Evolutionary conservation across 2,113 vertebrate species (phyloP).

Genomic region (Peromyscus californicus): DNA sequence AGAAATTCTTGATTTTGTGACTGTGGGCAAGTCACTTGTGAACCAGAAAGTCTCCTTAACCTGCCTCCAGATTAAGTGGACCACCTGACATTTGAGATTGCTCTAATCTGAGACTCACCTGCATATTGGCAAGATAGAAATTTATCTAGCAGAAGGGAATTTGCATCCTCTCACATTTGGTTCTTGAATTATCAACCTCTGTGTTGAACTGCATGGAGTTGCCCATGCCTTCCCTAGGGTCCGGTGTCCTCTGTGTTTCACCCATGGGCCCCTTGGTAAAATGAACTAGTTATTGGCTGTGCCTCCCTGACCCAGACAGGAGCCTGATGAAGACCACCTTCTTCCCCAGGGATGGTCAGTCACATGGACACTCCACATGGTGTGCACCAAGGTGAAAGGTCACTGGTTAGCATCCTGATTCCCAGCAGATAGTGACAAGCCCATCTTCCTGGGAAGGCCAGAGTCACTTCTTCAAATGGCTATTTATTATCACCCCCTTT

Average conservation of each 20-base stretch:
- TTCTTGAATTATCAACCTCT: constrained; percentile 23
- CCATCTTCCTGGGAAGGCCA: background rate
- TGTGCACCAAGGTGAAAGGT: background rate
- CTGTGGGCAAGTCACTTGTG: background rate
- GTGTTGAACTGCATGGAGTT: background rate
- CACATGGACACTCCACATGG: background rate
- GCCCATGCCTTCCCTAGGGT: background rate
- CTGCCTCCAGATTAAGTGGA: background rate
- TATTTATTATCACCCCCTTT: background rate
- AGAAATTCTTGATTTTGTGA: background rate
- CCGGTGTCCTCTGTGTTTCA: background rate
- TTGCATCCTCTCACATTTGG: constrained; percentile 41
- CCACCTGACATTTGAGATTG: constrained; percentile 19
- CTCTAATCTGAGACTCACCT: constrained; percentile 41
- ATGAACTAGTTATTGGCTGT: background rate
- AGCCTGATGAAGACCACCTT: background rate
- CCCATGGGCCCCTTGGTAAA: background rate
- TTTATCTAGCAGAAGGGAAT: constrained; percentile 4
- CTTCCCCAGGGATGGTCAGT: background rate
- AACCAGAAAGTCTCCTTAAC: constrained; percentile 5
- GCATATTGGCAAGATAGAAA: background rate
- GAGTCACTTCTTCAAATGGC: background rate
- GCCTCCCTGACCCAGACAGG: background rate
- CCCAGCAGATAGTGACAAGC: background rate
- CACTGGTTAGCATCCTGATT: background rate